Evolutionary conservation across 2,888 invertebrate genomes (phyloP).

Genomic region (Ophraella communa): DNA sequence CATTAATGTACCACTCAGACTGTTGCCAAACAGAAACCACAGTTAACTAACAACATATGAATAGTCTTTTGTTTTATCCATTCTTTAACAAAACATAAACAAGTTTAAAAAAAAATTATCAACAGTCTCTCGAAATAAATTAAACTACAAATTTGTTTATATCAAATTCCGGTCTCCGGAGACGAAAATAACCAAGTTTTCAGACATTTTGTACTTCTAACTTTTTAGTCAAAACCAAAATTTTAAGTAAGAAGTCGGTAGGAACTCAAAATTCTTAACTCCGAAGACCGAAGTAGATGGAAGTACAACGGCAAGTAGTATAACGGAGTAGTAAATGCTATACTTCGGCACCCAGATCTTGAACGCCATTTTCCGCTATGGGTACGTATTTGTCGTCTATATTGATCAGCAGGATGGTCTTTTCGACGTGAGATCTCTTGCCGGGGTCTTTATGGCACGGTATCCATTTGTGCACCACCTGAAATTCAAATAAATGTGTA

Average conservation of each 20-base stretch:
- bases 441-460: slow-evolving; percentile 90
- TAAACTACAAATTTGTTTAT: neutral
- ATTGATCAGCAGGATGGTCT: slow-evolving; percentile 89
- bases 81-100: neutral
- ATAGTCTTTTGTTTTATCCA: slow-evolving; percentile 14
- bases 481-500: slow-evolving; percentile 16
- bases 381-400: slow-evolving; percentile 93
- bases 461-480: slow-evolving; percentile 93
- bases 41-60: too few relatives aligned
- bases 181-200: neutral
- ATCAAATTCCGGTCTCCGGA: neutral
- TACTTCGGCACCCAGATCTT: slow-evolving; percentile 74
- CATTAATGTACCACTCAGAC: neutral
- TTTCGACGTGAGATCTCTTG: slow-evolving; percentile 89
- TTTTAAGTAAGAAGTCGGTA: neutral
- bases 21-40: slow-evolving; percentile 4
- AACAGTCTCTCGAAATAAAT: slow-evolving; percentile 5
- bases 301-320: neutral
- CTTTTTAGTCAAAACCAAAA: neutral
- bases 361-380: slow-evolving; percentile 88
- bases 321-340: slow-evolving; percentile 35
- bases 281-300: neutral
- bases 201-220: too few relatives aligned
- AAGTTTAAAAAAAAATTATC: neutral
- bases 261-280: neutral